phyloP scores from a whole-genome alignment of 2,888 invertebrate species.

The Drosophila barbarae region DNA sequence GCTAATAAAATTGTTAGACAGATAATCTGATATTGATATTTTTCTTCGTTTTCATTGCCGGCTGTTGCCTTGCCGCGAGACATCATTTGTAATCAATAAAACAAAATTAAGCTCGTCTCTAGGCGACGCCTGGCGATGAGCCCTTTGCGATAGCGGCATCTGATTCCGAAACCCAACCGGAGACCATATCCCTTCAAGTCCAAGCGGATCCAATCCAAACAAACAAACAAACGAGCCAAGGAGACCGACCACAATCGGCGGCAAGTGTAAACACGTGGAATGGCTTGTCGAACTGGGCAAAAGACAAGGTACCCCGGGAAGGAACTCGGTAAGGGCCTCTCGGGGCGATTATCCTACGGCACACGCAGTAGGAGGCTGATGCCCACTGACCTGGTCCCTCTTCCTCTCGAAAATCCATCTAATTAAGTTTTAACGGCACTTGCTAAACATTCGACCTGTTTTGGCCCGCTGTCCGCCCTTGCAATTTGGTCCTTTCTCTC shows the following conservation, averaged over 20 bases:
- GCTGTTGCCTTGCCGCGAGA: slow-evolving; percentile 40
- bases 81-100: slow-evolving; percentile 76
- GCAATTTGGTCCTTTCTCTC: slow-evolving; percentile 8
- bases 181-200: slow-evolving; percentile 13
- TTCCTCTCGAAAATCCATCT: slow-evolving; percentile 57
- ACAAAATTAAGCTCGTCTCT: slow-evolving; percentile 51
- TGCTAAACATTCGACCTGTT: slow-evolving; percentile 57
- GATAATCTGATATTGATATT: slow-evolving; percentile 59
- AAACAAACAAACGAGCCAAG: slow-evolving; percentile 20
- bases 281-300: slow-evolving; percentile 24
- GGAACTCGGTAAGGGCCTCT: slow-evolving; percentile 47
- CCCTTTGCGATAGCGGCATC: slow-evolving; percentile 67
- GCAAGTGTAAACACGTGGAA: slow-evolving; percentile 72
- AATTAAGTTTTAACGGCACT: slow-evolving; percentile 74
- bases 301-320: slow-evolving; percentile 21
- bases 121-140: slow-evolving; percentile 52
- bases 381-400: slow-evolving; percentile 21
- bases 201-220: slow-evolving; percentile 1
- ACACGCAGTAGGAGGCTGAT: slow-evolving; percentile 63
- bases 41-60: slow-evolving; percentile 18
- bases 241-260: slow-evolving; percentile 58
- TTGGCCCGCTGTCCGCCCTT: slow-evolving; percentile 16
- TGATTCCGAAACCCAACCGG: slow-evolving; percentile 10
- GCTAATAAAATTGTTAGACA: slow-evolving; percentile 72
- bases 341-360: slow-evolving; percentile 60